Evolutionary conservation across 2,888 invertebrate genomes (phyloP), one percentile per base, ranked within the genome.

Genomic region (Drosophila algonquin): DNA sequence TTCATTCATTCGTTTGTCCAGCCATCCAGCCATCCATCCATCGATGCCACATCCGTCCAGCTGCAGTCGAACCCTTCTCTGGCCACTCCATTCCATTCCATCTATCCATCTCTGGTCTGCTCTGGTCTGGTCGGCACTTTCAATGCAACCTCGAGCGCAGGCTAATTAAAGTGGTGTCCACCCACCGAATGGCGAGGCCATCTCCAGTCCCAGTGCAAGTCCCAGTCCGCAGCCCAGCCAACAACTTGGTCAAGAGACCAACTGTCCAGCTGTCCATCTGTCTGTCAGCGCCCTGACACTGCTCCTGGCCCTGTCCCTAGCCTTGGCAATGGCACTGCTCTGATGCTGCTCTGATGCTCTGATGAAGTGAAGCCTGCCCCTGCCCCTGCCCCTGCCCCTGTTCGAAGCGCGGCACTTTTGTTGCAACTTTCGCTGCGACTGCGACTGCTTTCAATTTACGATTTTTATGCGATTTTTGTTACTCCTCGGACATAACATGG

Each of bases 101-200:
- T 77, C 64, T 54, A 60, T 67, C 55, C 64, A 75, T 57, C 65
- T 51, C 21, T 21, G 21, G 21, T 48, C 47, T 61, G 71, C 65
- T 51, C 21, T 21, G 21, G 21, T 48, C 47, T 61, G 71, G 74
- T 81, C 88, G 86, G 85, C 71, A 62, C 58, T 81, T 89, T 89
- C 76, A 85, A 85, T 89, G 86, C 86, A 79, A 67, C 61, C 53
- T 69, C 63, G 60, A 62, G 62, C 81, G 69, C 75, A 61, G 85
- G 89, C 90, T 89, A 88, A 89, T 85, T 85, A 89, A 85, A 89
- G 84, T 87, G 78, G 89, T 87, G 81, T 89, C 90, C 90, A 89
- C 85, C 85, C 89, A 89, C 89, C 73, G 61, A 65, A 73, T 65
- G 56, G 56, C 63, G 52, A 62, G 54, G 54, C 48, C 64, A 35